Conservation (phyloP, 1,140 invertebrate genomes). For the Drosophila watanabei region DNA sequence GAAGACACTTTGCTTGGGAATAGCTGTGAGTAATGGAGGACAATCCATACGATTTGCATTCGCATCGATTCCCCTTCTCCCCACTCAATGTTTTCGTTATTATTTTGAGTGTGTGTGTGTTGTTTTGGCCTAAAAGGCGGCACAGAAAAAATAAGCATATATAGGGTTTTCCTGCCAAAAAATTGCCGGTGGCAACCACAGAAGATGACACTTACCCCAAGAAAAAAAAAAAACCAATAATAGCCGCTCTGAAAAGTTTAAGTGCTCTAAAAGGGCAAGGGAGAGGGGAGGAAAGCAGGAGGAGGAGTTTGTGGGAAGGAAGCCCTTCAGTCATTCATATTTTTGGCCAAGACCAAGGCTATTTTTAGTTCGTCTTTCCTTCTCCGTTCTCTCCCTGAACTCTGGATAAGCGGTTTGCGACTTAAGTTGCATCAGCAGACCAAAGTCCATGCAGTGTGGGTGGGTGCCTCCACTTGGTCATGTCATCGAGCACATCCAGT, state of each 20-base stretch:
- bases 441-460: neutral
- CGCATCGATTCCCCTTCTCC: conserved; percentile 9
- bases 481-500: neutral
- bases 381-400: neutral
- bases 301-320: conserved; percentile 1
- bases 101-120: conserved; percentile 31
- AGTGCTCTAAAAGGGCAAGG: conserved; percentile 23
- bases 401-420: conserved; percentile 32
- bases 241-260: conserved; percentile 46
- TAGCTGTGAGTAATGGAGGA: conserved; percentile 50
- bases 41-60: conserved; percentile 52
- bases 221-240: conserved; percentile 76
- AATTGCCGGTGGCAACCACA: conserved; percentile 68
- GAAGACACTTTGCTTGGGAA: conserved; percentile 44
- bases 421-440: conserved; percentile 43
- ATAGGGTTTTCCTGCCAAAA: conserved; percentile 48
- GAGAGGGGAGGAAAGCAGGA: no score
- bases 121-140: conserved; percentile 55
- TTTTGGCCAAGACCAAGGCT: conserved; percentile 39
- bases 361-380: conserved; percentile 41
- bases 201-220: conserved; percentile 56
- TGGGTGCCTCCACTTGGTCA: neutral
- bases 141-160: conserved; percentile 62
- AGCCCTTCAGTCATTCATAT: conserved; percentile 19
- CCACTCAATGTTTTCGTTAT: conserved; percentile 41